Percentiles rank a stretch among this genome's conserved stretches.
phyloP scores from a whole-genome alignment of 1,140 invertebrate genomes.

The Leptoteleia sp. region DNA sequence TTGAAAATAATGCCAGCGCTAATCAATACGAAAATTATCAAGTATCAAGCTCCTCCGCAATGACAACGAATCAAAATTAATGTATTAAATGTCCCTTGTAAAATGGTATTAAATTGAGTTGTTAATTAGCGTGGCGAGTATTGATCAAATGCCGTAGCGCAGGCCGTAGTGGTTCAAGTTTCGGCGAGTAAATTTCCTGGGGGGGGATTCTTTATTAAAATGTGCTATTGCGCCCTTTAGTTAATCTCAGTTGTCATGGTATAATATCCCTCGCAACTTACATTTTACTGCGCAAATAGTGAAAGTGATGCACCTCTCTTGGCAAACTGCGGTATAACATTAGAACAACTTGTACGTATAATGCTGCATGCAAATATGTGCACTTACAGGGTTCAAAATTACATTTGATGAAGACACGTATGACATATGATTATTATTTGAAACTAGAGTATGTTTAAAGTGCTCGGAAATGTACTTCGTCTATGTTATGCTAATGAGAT shows the following conservation, averaged over 20 bases:
- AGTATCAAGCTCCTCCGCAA: neutral
- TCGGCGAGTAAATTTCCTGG: too few species aligned
- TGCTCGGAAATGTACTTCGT: conserved; percentile 30
- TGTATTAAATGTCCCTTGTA: too few species aligned
- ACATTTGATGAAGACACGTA: conserved; percentile 52
- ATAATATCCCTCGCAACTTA: conserved; percentile 38
- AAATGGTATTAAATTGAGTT: too few species aligned
- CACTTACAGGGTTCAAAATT: conserved; percentile 47
- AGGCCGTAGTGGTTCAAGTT: too few species aligned
- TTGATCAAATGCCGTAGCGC: too few species aligned
- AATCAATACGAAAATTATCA: conserved; percentile 13
- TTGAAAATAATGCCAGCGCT: conserved; percentile 21
- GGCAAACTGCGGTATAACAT: conserved; percentile 51
- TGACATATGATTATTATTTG: conserved; percentile 57
- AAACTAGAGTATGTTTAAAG: conserved; percentile 44
- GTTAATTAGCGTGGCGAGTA: too few species aligned
- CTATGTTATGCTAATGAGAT: too few species aligned
- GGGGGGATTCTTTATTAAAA: conserved; percentile 11
- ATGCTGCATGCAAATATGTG: conserved; percentile 48
- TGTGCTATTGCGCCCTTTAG: conserved; percentile 1
- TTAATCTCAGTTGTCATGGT: conserved; percentile 39
- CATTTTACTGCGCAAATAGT: conserved; percentile 41
- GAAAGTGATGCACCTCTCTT: conserved; percentile 48
- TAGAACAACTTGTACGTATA: conserved; percentile 47
- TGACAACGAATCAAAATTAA: neutral